Evolutionary conservation across 2,888 invertebrate species (phyloP), one percentile per base, ranked within the genome.

Genomic region (Tiliacea citrago): DNA sequence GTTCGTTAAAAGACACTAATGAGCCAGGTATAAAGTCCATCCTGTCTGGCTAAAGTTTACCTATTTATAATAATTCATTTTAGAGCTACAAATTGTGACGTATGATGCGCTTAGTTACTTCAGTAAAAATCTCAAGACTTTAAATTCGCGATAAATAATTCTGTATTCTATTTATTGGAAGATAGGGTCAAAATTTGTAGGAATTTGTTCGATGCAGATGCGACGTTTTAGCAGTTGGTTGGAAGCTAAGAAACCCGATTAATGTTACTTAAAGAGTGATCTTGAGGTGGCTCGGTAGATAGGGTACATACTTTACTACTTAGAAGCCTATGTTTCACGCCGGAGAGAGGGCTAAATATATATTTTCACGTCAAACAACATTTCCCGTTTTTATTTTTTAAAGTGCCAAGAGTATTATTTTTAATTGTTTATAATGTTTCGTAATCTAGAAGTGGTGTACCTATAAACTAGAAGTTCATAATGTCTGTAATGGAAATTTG

Each of bases 261-360:
- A 96, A 96, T 96, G 96, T 96, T 95, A 95, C 96, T 96, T 96
- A 96, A 93, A 93, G 92, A 89, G 91, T 89, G 93, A 94, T 93
- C 93, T 92, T 88, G 93, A 93, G 93, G 92, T 94, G 92, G 90
- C 91, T 91, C 84, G 87, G 85, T 78, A 91, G 94, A 94, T 94
- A 93, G 93, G 89, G 90, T 94, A 96, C 96, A 96, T 93, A 95
- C 93, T 95, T 95, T 95, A 92, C 93, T 93, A 96, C 96, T 96
- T 95, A 96, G 95, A 89, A 89, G 91, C 89, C 91, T 93, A 93
- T 95, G 91, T 91, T 92, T 94, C 94, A 93, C 90, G 83, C 66
- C 73, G 73, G 84, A 89, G 81, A 85, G 87, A 86, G 81, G 86
- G 89, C 82, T 87, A 87, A 89, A 90, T 91, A 92, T 93, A 91